Evolutionary conservation across 2,888 invertebrate genomes (phyloP), one percentile per base, ranked within the genome.

Genomic region (Anthoptus insignis): DNA sequence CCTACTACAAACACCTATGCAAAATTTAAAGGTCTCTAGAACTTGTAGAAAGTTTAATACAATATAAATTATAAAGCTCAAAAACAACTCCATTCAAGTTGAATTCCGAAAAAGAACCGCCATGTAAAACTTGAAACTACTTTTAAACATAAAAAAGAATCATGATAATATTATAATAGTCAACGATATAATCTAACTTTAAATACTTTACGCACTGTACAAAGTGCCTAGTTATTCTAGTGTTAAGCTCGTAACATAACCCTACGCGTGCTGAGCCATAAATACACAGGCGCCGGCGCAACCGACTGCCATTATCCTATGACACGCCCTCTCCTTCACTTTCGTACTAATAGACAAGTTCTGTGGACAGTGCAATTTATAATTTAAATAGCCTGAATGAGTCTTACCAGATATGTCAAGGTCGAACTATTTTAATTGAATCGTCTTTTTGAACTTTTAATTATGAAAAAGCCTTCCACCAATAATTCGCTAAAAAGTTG

Each of bases 221-320:
- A n/a, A 2, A 19, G 9, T 8, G 45, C 45, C 22, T 45, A 1
- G 22, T 45, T 45, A n/a, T n/a, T 45, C 45, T 45, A 45, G 13
- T 45, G 45, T 45, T 45, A 45, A 45, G 45, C 45, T 45, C 21
- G 77, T 72, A 81, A 77, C 79, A 81, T 81, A 80, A 77, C 76
- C 76, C 74, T 68, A 72, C 73, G 77, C 79, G 79, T 79, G 80
- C 78, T 78, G 73, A 71, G 76, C 78, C 78, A 81, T 81, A 83
- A 82, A 84, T 82, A 80, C 76, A 34, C 71, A 65, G 79, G 78
- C 79, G 80, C 79, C 81, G 68, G 76, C 75, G 72, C 76, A 73
- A 60, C 49, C 39, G 45, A 65, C 66, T 65, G 66, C 64, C 74
- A 73, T 78, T 82, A 80, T 81, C 81, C 61, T 69, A 60, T 37